phyloP scores from a whole-genome alignment of 2,888 invertebrate genomes.

The Eristalis arbustorum region DNA sequence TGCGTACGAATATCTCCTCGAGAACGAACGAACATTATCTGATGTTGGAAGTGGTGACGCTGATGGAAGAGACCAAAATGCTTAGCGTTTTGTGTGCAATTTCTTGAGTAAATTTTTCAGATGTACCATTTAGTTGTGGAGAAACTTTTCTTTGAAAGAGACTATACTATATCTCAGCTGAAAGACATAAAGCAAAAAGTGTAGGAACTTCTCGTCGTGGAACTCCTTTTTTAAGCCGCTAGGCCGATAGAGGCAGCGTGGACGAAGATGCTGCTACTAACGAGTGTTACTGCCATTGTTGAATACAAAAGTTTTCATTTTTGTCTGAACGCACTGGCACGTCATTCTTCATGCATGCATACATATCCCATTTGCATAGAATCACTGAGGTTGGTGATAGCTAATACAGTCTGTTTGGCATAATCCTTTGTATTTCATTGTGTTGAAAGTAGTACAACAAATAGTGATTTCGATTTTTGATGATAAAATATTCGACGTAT shows the following conservation, averaged over 20 bases:
- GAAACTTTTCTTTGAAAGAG: not conserved
- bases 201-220: not conserved
- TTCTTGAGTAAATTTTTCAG: constrained; percentile 10
- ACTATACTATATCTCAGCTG: not conserved
- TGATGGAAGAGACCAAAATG: not conserved
- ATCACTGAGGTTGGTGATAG: not conserved
- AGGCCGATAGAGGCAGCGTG: not conserved
- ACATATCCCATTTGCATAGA: not conserved
- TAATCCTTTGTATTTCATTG: no score
- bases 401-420: not conserved
- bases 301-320: not conserved
- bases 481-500: no score
- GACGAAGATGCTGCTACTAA: not conserved
- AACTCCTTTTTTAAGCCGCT: not conserved
- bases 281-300: not conserved
- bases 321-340: not conserved
- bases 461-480: no score
- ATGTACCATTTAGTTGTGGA: not conserved
- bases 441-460: no score
- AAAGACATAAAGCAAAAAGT: not conserved
- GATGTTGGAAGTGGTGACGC: not conserved
- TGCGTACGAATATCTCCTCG: not conserved
- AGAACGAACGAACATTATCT: constrained; percentile 1
- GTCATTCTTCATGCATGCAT: not conserved
- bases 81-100: constrained; percentile 5